Evolutionary conservation across 2,888 invertebrate genomes (phyloP).

Genomic region (Acleris holmiana): DNA sequence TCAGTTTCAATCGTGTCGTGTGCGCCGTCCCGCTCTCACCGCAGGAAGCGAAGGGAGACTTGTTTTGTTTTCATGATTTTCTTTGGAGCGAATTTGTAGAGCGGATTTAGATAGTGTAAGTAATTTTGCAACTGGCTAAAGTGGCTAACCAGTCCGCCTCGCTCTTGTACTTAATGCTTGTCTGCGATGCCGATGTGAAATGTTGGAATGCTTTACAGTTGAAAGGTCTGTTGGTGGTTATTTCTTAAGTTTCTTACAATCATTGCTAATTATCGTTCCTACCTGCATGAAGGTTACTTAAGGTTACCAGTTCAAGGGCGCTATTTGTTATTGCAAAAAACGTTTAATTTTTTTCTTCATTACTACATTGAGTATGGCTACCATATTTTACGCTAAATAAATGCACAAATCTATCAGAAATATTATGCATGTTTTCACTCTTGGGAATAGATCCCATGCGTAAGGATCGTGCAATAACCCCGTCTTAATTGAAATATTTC

Average conservation of each 20-base stretch:
- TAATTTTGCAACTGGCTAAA: conserved; percentile 43
- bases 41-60: conserved; percentile 61
- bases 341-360: too few relatives aligned
- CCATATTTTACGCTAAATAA: background rate
- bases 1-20: conserved; percentile 75
- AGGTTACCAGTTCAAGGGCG: too few relatives aligned
- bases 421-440: background rate
- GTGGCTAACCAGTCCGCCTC: conserved; percentile 28
- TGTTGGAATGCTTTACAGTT: conserved; percentile 28
- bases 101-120: conserved; percentile 74
- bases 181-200: conserved; percentile 17
- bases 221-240: conserved; percentile 31
- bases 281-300: conserved; percentile 1
- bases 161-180: conserved; percentile 28
- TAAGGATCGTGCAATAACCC: conserved; percentile 3
- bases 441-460: conserved; percentile 5
- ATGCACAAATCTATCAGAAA: conserved; percentile 1
- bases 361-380: too few relatives aligned
- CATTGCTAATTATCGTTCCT: conserved; percentile 2
- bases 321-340: too few relatives aligned
- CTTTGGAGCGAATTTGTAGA: conserved; percentile 64
- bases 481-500: conserved; percentile 1
- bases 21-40: conserved; percentile 69
- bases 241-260: conserved; percentile 1
- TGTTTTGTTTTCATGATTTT: conserved; percentile 77